These are phyloP conservation scores for Athene noctua DNA, from an alignment of 2,113 vertebrate species.

Conservation along the genomic window DNA sequence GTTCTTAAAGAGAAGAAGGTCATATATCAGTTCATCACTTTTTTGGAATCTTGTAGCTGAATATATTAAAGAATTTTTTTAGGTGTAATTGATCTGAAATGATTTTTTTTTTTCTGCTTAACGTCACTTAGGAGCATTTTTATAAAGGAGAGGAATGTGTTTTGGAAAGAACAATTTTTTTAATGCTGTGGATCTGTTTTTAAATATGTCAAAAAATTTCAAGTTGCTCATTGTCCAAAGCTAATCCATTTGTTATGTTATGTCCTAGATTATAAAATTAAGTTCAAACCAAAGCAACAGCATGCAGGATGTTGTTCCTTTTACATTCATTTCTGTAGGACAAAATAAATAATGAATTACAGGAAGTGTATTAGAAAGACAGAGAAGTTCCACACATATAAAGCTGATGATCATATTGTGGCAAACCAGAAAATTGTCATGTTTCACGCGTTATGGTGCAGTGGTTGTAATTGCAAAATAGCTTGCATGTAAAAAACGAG, in stretches of 20 bases:
- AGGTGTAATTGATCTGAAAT: not conserved
- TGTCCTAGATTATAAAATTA: not conserved
- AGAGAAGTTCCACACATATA: not conserved
- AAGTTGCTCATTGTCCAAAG: not conserved
- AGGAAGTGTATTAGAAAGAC: not conserved
- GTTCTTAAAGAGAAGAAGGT: slow-evolving; percentile 38
- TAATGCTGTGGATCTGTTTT: not conserved
- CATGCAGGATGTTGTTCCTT: not conserved
- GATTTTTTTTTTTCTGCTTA: not conserved
- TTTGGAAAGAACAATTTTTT: not conserved
- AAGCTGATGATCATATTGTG: not conserved
- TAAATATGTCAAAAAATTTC: not conserved
- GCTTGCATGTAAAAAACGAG: not conserved
- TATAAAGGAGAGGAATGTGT: not conserved
- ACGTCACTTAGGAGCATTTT: not conserved
- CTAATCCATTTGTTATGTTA: not conserved
- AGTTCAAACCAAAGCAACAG: not conserved
- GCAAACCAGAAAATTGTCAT: not conserved
- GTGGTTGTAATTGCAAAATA: not conserved
- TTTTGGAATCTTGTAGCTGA: slow-evolving; percentile 9
- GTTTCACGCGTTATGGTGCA: not conserved
- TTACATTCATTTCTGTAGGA: not conserved
- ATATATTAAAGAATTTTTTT: not conserved
- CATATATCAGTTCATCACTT: slow-evolving; percentile 1
- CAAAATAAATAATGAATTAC: not conserved